Conservation (phyloP, 1,140 invertebrate species). For the Neotoxoptera formosana region DNA sequence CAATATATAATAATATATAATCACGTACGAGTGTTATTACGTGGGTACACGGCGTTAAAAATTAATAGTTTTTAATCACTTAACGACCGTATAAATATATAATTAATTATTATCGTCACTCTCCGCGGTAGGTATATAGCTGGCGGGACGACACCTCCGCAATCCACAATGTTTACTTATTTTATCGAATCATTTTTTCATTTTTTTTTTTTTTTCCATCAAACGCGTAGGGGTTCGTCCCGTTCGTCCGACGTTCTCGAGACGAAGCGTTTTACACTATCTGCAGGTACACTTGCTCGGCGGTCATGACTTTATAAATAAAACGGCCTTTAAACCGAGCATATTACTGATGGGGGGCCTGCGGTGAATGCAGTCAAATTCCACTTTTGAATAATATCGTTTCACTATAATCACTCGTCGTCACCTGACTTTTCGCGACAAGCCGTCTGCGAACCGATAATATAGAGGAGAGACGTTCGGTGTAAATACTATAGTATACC, state of each 20-base stretch:
- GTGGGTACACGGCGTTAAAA: background rate
- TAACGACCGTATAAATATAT: no score
- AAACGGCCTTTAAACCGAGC: background rate
- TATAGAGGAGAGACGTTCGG: no score
- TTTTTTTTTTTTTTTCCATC: background rate
- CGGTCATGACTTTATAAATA: background rate
- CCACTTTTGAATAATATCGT: no score
- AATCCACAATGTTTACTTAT: background rate
- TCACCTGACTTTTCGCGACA: no score
- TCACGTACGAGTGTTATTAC: no score
- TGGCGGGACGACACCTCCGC: no score
- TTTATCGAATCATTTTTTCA: fast-evolving
- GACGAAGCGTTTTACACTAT: background rate
- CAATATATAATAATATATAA: no score
- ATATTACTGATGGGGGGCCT: no score
- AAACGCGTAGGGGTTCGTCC: background rate
- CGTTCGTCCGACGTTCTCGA: background rate
- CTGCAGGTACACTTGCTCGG: background rate
- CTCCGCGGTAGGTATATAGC: background rate
- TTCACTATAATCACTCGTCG: no score
- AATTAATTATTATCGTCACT: background rate
- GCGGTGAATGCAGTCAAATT: background rate
- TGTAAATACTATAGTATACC: no score
- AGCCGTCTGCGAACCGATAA: no score
- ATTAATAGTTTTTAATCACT: slow-evolving; percentile 27